Evolutionary conservation across 2,888 invertebrate genomes (phyloP), one percentile per base, ranked within the genome.

Genomic region (Erynnis tages): DNA sequence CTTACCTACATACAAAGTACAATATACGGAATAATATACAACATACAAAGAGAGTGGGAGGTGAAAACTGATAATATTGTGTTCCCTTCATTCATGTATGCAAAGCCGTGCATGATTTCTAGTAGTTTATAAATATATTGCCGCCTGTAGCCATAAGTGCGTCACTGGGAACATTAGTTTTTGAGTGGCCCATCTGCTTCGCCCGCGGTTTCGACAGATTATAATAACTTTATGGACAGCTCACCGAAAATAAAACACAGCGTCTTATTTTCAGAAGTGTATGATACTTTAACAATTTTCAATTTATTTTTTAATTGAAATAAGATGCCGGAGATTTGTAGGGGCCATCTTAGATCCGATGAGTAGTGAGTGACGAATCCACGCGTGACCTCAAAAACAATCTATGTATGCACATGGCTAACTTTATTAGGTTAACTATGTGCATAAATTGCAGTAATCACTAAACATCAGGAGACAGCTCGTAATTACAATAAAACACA

Each of bases 121-220:
- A 56, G 57, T 57, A 56, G 53, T 46, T 54, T 57, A 59, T 54
- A 48, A 56, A 60, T 62, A 59, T 53, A 55, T 48, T 57, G 53
- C 40, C 53, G 50, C 30, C 43, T 47, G 54, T 47, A 45, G 38
- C 37, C 32, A 46, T 57, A 44, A 56, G 59, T 63, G 57, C 55
- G 59, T 56, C 54, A 59, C 50, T 55, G 14, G 5, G 25, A 35
- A 45, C 45, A 48, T 54, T 50, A 53, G 40, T 32, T 54, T 54
- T 53, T 11, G 29, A 45, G 35, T 49, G 43, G 30, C 17, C 29
- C 48, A 43, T 48, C 47, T 43, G 54, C 30, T 41, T 10, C 25
- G 8, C 30, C 29, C 19, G 44, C 14, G 17, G 48, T 58, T 54
- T 52, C 32, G 8, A 56, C 41, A 30, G 27, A 37, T 50, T 27